These are phyloP conservation scores for Panthera tigris DNA, from an alignment of 2,113 vertebrate species.

Conservation along the genomic window DNA sequence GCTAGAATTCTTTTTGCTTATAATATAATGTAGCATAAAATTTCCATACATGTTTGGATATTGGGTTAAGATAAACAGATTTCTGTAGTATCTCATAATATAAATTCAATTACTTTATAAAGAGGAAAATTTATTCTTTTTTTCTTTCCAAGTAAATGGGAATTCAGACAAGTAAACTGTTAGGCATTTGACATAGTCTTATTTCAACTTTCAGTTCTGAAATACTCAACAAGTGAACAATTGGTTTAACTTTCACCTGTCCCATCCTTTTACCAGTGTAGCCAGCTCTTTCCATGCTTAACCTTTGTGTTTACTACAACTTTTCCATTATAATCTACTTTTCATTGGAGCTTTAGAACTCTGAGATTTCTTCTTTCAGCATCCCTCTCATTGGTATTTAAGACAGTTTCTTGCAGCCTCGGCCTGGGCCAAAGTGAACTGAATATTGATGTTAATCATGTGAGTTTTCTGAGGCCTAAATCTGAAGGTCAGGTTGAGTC, in stretches of 20 bases:
- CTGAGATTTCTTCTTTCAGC: not conserved
- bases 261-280: not conserved
- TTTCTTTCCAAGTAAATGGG: not conserved
- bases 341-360: conserved; percentile 3
- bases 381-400: not conserved
- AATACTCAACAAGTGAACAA: not conserved
- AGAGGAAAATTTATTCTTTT: not conserved
- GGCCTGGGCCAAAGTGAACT: not conserved
- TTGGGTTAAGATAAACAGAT: not conserved
- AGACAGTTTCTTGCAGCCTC: not conserved
- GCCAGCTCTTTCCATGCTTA: not conserved
- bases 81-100: not conserved
- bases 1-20: not conserved
- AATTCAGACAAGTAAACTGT: not conserved
- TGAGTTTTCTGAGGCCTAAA: not conserved
- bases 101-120: not conserved
- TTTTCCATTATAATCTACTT: not conserved
- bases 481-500: not conserved
- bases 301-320: not conserved
- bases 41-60: not conserved
- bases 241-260: not conserved
- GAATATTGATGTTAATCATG: conserved; percentile 11
- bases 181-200: not conserved
- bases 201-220: not conserved
- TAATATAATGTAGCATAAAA: not conserved